Conservation (phyloP, 2,888 invertebrate species). For the Drosophila sordidula region DNA sequence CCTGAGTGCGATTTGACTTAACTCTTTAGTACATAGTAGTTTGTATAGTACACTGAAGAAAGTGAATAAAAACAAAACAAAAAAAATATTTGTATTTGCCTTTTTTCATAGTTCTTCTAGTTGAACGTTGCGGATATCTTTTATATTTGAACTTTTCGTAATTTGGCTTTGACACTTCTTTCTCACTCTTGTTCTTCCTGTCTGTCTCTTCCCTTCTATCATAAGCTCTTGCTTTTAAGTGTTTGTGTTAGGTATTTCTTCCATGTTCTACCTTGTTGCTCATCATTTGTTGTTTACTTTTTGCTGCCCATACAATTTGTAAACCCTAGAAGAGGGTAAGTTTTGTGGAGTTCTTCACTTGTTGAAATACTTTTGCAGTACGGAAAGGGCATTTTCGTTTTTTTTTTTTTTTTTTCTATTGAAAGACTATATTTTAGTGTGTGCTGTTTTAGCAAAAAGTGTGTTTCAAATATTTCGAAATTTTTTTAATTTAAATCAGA, state of each 20-base stretch:
- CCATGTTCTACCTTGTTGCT: constrained; percentile 10
- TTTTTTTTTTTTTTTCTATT: too few relatives aligned
- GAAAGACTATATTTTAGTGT: too few relatives aligned
- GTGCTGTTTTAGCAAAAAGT: too few relatives aligned
- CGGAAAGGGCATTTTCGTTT: too few relatives aligned
- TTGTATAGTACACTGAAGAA: too few relatives aligned
- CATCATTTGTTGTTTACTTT: constrained; percentile 12
- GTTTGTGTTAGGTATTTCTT: neutral
- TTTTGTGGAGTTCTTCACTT: neutral
- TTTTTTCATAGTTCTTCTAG: neutral
- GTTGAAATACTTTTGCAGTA: too few relatives aligned
- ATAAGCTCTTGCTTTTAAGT: too few relatives aligned
- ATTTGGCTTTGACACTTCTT: constrained; percentile 1
- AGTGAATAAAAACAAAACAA: neutral
- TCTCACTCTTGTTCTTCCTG: neutral
- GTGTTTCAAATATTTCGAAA: too few relatives aligned
- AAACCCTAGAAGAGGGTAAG: constrained; percentile 8
- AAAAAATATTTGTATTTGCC: constrained; percentile 1
- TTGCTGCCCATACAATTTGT: constrained; percentile 4
- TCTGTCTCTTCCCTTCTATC: neutral
- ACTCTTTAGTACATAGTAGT: constrained; percentile 1
- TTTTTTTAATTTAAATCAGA: too few relatives aligned
- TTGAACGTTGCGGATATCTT: constrained; percentile 7
- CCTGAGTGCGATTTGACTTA: constrained; percentile 7
- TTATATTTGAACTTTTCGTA: constrained; percentile 6